These are phyloP conservation scores for Oxyruncus cristatus DNA, from an alignment of 2,113 vertebrate genomes.

Conservation along the genomic window DNA sequence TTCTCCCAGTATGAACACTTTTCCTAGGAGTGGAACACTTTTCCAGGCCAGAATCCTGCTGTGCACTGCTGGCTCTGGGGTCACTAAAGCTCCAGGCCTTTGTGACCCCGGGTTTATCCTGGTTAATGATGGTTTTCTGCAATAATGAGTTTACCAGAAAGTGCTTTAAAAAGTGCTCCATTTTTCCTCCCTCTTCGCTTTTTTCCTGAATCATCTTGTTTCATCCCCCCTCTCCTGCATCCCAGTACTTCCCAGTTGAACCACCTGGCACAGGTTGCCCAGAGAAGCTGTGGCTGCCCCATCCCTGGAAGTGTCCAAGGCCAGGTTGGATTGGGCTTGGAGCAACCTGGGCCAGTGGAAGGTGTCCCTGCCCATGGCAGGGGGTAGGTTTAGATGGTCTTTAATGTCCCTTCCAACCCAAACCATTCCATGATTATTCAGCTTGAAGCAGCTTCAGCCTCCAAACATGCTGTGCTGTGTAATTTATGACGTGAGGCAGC, in stretches of 20 bases:
- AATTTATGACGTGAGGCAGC: not conserved
- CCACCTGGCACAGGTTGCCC: not conserved
- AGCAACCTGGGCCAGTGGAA: fast-evolving
- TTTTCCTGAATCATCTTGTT: not conserved
- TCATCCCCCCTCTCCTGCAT: not conserved
- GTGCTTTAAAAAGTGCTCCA: not conserved
- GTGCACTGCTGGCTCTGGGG: not conserved
- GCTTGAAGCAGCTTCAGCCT: not conserved
- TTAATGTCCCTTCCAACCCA: not conserved
- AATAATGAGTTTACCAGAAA: not conserved
- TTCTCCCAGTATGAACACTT: not conserved
- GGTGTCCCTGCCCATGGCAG: not conserved
- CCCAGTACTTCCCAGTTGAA: not conserved
- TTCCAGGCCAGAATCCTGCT: not conserved
- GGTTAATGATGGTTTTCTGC: not conserved
- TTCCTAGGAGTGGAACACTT: not conserved
- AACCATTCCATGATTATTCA: not conserved
- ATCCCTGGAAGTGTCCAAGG: not conserved
- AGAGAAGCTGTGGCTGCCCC: not conserved
- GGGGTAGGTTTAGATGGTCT: not conserved
- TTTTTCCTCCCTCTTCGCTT: not conserved
- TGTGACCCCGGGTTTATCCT: not conserved
- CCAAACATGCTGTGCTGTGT: not conserved
- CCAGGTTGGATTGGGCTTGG: not conserved
- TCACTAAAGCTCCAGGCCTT: not conserved